Conservation (phyloP, 2,797 vertebrate species). For the Nasua narica region DNA sequence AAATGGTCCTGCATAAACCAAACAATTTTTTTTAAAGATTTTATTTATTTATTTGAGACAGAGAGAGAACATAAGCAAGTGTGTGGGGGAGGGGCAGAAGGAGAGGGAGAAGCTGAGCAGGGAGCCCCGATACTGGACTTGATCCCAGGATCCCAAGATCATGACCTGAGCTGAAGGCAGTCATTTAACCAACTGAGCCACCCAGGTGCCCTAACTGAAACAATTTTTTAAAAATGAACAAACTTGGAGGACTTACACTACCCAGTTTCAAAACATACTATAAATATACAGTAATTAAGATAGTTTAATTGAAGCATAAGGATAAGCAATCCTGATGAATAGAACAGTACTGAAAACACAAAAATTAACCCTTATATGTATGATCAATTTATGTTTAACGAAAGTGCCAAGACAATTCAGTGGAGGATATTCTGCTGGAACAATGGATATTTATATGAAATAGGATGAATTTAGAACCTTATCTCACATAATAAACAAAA, state of each 20-base stretch:
- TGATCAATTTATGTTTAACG: neutral
- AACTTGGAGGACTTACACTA: neutral
- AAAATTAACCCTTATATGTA: neutral
- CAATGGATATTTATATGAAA: neutral
- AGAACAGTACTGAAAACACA: neutral
- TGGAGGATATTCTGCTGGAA: neutral
- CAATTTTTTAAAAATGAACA: neutral
- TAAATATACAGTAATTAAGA: neutral
- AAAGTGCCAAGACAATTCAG: neutral
- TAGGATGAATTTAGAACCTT: neutral
- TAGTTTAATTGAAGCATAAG: neutral
- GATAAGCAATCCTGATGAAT: neutral
- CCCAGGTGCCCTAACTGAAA: neutral
- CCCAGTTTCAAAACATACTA: neutral
- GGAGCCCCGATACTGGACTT: neutral
- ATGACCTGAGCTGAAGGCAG: neutral
- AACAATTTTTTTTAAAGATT: neutral
- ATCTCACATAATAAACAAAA: neutral
- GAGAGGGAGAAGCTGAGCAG: neutral
- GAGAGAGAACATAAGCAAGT: too few relatives aligned
- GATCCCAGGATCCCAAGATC: neutral
- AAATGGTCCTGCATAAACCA: neutral
- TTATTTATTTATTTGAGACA: neutral
- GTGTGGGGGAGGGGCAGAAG: neutral
- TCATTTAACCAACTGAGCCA: neutral